A percentile compares a stretch with the other conserved stretches of the same genome.
phyloP scores from a whole-genome alignment of 2,113 vertebrate species.

The Pterocles gutturalis region DNA sequence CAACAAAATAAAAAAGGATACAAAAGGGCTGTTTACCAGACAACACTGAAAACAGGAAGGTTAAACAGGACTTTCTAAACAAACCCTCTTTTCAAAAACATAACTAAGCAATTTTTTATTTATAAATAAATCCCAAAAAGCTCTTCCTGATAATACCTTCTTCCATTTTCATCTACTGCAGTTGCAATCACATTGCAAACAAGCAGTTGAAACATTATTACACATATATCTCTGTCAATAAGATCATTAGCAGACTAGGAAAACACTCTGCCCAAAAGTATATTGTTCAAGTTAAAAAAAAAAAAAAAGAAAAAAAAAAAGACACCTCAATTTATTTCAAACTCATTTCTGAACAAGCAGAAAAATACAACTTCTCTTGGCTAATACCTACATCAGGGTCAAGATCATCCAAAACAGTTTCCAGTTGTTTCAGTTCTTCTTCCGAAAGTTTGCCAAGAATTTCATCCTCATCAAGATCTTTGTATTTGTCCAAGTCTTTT shows the following conservation, averaged over 20 bases:
- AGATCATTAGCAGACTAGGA: background rate
- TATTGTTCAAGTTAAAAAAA: background rate
- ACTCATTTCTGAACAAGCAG: background rate
- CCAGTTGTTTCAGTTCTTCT: slow-evolving; percentile 94
- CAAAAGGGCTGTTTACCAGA: background rate
- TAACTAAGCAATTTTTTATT: background rate
- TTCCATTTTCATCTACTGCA: background rate
- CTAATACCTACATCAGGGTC: slow-evolving; percentile 90
- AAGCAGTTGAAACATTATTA: background rate
- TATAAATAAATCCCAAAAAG: background rate
- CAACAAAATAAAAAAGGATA: background rate
- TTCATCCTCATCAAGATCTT: slow-evolving; percentile 96
- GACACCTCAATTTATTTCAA: background rate
- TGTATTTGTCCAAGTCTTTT: slow-evolving; percentile 96
- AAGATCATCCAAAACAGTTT: slow-evolving; percentile 94
- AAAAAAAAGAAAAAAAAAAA: background rate
- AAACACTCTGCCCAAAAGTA: background rate
- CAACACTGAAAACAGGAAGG: background rate
- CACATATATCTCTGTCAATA: background rate
- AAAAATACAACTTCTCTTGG: background rate
- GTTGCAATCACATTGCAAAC: background rate
- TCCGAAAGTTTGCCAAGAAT: slow-evolving; percentile 91
- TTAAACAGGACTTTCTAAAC: background rate
- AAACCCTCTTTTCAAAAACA: background rate
- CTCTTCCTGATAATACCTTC: background rate